Base-by-base conservation (phyloP, 2,113 vertebrate species). In the Tenebrosternarchus preto region DNA sequence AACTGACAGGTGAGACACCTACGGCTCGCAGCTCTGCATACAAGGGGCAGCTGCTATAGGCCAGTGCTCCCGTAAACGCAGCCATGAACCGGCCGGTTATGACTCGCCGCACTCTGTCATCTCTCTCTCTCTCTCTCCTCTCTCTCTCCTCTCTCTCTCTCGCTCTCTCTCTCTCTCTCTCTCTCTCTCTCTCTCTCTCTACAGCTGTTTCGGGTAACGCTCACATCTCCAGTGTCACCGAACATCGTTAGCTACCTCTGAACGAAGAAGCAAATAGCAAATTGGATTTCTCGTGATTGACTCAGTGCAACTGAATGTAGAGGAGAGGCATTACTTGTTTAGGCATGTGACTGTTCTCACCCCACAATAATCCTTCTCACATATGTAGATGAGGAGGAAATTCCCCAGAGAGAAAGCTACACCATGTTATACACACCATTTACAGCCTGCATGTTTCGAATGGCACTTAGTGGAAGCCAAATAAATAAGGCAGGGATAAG, bases 281-380 rank as follows among this genome's bases (percentile, higher is more conserved):
- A 77, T 74, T 82, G 61, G 80, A 39, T 83, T 84, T 67, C 31
- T 67, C 53, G 76, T 83, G 82, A 89, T 88, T 85, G 88, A 63
- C 78, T 85, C 77, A 77, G 75, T 80, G 80, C 63, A 81, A 79
- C 76, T 80, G 85, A 87, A 80, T 85, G 85, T 85, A 83, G 84
- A 86, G 76, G 57, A 86, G 79, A 81, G 83, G 81, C 68, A 67
- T 15, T 43, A 75, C 80, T 82, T 43, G 46, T 85, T 76, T 33
- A 64, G 85, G 72, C 82, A 78, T 78, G 82, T 80, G 84, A 68
- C 71, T 80, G 24, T 81, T 73, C 60, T 56, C 43, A 39, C 67
- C 24, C 73, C 70, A 63, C 73, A 73, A 69, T 83, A 72, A 75
- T 68, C 64, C 59, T 61, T 74, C 83, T 86, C 68, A 55, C 77